Conservation (phyloP, 2,888 invertebrate species). For the Drosophila setosimentum region DNA sequence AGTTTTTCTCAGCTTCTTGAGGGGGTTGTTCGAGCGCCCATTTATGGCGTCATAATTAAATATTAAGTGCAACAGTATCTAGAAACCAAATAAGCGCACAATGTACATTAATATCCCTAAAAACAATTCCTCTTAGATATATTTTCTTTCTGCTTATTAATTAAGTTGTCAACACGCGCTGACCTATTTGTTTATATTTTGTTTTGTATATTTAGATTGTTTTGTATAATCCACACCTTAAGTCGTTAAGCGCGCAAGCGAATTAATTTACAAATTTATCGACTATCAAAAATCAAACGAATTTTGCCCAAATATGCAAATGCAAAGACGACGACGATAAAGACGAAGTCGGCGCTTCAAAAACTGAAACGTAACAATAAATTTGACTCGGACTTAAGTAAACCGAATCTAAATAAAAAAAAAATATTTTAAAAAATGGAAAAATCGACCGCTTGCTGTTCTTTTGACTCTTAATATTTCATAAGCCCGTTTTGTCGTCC, state of each 20-base stretch:
- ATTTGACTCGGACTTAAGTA: conserved; percentile 8
- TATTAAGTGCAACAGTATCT: conserved; percentile 33
- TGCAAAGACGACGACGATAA: conserved; percentile 17
- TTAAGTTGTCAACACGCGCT: conserved; percentile 43
- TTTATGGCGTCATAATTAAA: conserved; percentile 70
- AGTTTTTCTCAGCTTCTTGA: conserved; percentile 36
- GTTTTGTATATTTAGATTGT: not conserved
- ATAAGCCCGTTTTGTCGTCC: conserved; percentile 69
- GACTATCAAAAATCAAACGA: conserved; percentile 50
- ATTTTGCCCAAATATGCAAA: conserved; percentile 78
- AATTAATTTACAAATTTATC: conserved; percentile 76
- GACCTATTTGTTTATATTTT: conserved; percentile 49
- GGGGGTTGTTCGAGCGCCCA: conserved; percentile 12
- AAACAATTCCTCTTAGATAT: conserved; percentile 17
- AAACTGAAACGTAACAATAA: conserved; percentile 54
- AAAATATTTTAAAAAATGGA: conserved; percentile 1
- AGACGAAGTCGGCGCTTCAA: conserved; percentile 57
- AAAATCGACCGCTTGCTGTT: conserved; percentile 70
- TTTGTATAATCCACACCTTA: conserved; percentile 55
- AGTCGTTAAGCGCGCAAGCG: conserved; percentile 37
- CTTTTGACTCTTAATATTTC: conserved; percentile 73
- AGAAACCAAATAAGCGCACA: conserved; percentile 22
- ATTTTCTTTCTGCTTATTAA: not conserved
- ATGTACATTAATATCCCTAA: conserved; percentile 23
- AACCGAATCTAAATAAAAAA: conserved; percentile 12